A percentile compares a stretch with the other conserved stretches of the same genome.
Evolutionary conservation across 2,888 invertebrate species (phyloP).

Genomic region (Rambutsinella grinnellia): DNA sequence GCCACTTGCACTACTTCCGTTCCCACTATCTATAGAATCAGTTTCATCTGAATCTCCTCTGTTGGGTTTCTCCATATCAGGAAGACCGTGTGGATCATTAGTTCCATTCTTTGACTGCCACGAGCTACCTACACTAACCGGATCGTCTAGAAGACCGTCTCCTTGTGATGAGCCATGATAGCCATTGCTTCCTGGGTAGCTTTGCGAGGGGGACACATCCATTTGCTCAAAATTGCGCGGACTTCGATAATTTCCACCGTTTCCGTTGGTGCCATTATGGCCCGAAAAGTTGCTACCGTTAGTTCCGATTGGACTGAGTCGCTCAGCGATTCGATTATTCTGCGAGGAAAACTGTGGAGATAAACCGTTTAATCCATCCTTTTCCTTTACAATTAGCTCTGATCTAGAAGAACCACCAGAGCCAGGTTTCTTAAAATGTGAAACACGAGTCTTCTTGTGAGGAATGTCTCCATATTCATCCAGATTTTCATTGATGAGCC

Average conservation of each 20-base stretch:
- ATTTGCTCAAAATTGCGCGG: constrained; percentile 48
- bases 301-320: constrained; percentile 60
- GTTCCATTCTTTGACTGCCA: constrained; percentile 49
- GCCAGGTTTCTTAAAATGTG: constrained; percentile 80
- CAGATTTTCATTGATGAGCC: constrained; percentile 28
- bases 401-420: constrained; percentile 29
- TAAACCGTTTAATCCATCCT: constrained; percentile 45
- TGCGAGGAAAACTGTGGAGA: constrained; percentile 55
- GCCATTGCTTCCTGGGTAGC: constrained; percentile 12
- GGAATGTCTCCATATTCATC: constrained; percentile 51
- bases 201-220: constrained; percentile 40
- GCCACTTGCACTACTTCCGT: constrained; percentile 60
- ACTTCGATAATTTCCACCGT: constrained; percentile 53
- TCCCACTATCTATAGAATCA: constrained; percentile 62
- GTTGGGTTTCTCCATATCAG: constrained; percentile 41
- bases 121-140: constrained; percentile 43
- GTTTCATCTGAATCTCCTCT: constrained; percentile 62
- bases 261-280: constrained; percentile 35
- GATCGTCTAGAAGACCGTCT: constrained; percentile 27
- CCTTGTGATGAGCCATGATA: constrained; percentile 24
- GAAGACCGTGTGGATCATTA: constrained; percentile 45
- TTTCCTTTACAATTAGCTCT: constrained; percentile 37
- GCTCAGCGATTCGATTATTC: constrained; percentile 58
- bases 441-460: constrained; percentile 87
- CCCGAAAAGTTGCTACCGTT: constrained; percentile 42